A percentile compares a stretch with the other conserved stretches of the same genome.
Conservation (phyloP, 2,888 invertebrate species). For the Aleiodes leptofemur region DNA sequence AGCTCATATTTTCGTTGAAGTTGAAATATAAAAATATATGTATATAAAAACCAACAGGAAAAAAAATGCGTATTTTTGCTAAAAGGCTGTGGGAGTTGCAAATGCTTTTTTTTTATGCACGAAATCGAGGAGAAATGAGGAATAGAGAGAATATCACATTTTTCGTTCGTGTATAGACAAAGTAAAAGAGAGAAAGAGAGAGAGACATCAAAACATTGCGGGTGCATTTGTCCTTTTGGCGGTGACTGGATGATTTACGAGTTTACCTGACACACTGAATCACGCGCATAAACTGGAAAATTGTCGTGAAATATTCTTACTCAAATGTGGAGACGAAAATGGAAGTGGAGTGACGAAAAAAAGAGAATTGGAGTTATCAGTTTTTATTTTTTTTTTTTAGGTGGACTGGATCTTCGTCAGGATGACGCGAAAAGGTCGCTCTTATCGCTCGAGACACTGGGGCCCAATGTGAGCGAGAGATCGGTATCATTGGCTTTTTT, state of each 20-base stretch:
- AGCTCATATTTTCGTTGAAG: slow-evolving; percentile 19
- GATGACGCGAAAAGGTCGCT: background rate
- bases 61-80: slow-evolving; percentile 40
- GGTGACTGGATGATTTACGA: slow-evolving; percentile 45
- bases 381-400: slow-evolving; percentile 2
- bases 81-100: slow-evolving; percentile 46
- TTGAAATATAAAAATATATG: slow-evolving; percentile 8
- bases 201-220: slow-evolving; percentile 26
- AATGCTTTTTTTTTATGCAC: slow-evolving; percentile 35
- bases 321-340: background rate
- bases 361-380: slow-evolving; percentile 17
- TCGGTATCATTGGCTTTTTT: background rate
- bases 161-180: background rate
- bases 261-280: slow-evolving; percentile 39
- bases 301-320: slow-evolving; percentile 5
- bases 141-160: slow-evolving; percentile 7
- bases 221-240: slow-evolving; percentile 17
- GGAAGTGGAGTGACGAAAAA: background rate
- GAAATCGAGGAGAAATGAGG: no score
- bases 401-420: no score
- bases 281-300: slow-evolving; percentile 44
- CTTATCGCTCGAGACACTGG: slow-evolving; percentile 27
- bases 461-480: background rate
- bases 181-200: slow-evolving; percentile 14
- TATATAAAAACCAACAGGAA: background rate